Conservation (phyloP, 2,797 vertebrate species). For the Hyperoplus immaculatus region DNA sequence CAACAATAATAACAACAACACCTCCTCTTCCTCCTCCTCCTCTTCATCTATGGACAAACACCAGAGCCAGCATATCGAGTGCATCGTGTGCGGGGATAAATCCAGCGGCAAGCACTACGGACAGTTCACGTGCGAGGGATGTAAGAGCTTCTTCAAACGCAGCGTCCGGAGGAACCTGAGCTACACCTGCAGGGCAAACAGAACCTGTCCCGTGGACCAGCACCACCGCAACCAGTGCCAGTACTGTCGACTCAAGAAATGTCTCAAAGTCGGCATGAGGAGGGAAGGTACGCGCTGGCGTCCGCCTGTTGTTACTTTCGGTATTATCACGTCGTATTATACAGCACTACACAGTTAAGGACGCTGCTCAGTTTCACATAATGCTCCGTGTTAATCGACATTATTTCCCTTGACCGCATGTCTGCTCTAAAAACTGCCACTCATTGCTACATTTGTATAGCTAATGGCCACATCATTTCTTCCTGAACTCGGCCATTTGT, state of each 20-base stretch:
- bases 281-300: slow-evolving; percentile 91
- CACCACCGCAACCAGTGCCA: slow-evolving; percentile 99
- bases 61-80: slow-evolving; percentile 95
- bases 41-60: slow-evolving; percentile 89
- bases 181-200: slow-evolving; percentile 97
- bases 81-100: slow-evolving; percentile 97
- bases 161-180: slow-evolving; percentile 95
- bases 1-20: slow-evolving; percentile 73
- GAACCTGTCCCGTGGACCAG: slow-evolving; percentile 97
- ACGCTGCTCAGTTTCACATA: neutral
- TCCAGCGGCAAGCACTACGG: slow-evolving; percentile 98
- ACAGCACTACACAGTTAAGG: neutral
- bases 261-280: slow-evolving; percentile 99
- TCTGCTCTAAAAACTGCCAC: neutral
- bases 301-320: slow-evolving; percentile 31
- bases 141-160: slow-evolving; percentile 99
- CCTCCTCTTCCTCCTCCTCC: slow-evolving; percentile 78
- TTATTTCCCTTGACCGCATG: neutral
- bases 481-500: neutral
- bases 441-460: slow-evolving; percentile 2
- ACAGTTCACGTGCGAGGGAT: slow-evolving; percentile 97
- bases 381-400: neutral
- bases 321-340: slow-evolving; percentile 24
- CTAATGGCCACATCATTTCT: neutral
- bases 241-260: slow-evolving; percentile 99